A percentile compares a stretch with the other conserved stretches of the same genome.
These are phyloP conservation scores for Seira musarum DNA, from an alignment of 2,888 invertebrate genomes.

Conservation along the genomic window DNA sequence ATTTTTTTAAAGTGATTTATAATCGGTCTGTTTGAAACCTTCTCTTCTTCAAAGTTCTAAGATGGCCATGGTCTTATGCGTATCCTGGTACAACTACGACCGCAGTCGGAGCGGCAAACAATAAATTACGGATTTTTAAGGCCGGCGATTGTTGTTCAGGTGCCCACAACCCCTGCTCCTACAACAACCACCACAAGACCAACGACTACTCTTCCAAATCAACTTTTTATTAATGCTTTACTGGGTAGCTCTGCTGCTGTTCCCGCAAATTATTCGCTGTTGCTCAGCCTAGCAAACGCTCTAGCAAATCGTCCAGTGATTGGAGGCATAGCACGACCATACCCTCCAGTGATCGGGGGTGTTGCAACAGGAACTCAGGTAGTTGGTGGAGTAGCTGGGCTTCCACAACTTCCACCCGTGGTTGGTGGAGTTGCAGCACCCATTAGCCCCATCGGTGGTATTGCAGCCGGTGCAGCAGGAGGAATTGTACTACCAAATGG, in stretches of 20 bases:
- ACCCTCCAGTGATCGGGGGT: constrained; percentile 24
- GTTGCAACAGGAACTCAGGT: constrained; percentile 21
- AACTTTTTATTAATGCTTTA: constrained; percentile 32
- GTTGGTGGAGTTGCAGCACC: constrained; percentile 22
- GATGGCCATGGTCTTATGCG: constrained; percentile 22
- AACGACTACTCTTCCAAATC: constrained; percentile 52
- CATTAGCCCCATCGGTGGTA: constrained; percentile 19
- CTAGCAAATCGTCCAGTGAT: constrained; percentile 25
- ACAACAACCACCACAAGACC: constrained; percentile 51
- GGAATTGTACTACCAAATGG: constrained; percentile 10
- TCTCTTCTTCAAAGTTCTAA: constrained; percentile 7
- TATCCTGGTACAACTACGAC: neutral
- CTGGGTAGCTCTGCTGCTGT: constrained; percentile 11
- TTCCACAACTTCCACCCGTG: constrained; percentile 8
- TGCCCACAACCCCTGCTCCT: constrained; percentile 49
- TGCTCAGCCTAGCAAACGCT: constrained; percentile 5
- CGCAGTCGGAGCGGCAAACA: neutral
- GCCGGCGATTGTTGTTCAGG: constrained; percentile 17
- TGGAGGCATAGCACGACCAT: constrained; percentile 38
- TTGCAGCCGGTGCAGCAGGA: constrained; percentile 23
- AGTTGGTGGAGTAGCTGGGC: constrained; percentile 21
- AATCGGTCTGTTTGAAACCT: neutral
- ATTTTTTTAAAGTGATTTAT: neutral
- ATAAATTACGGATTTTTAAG: constrained; percentile 32
- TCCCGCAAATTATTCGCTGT: neutral